Evolutionary conservation across 2,113 vertebrate genomes (phyloP).

Genomic region (Pyxicephalus adspersus): DNA sequence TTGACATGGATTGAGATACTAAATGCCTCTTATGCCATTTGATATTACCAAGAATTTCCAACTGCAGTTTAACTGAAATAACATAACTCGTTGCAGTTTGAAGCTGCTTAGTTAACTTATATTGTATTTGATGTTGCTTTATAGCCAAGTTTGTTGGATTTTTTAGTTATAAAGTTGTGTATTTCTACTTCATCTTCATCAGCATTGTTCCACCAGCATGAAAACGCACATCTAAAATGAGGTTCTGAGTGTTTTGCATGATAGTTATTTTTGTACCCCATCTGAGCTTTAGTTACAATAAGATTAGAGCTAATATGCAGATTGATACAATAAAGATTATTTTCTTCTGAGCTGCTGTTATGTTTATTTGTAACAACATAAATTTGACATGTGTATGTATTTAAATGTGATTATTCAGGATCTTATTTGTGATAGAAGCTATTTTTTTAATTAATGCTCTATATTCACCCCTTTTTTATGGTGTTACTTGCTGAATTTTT

Average conservation of each 20-base stretch:
- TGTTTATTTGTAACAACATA: not conserved
- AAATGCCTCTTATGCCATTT: no score
- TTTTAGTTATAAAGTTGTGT: not conserved
- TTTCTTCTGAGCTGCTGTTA: slow-evolving; percentile 33
- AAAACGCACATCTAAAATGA: not conserved
- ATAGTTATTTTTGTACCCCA: slow-evolving; percentile 22
- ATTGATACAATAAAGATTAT: slow-evolving; percentile 42
- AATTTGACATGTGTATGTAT: not conserved
- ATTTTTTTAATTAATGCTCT: no score
- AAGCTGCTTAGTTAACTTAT: not conserved
- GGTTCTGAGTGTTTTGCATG: slow-evolving; percentile 12
- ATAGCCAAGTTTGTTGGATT: not conserved
- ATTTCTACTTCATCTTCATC: not conserved
- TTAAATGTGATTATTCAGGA: not conserved
- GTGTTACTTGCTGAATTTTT: no score
- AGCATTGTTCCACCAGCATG: slow-evolving; percentile 14
- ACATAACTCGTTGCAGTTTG: not conserved
- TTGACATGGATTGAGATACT: not conserved
- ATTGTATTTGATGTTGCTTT: not conserved
- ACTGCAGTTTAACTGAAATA: not conserved
- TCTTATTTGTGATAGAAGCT: no score
- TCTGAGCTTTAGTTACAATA: slow-evolving; percentile 33
- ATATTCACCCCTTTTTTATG: no score
- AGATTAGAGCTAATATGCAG: not conserved
- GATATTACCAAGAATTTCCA: no score